phyloP scores from a whole-genome alignment of 1,140 invertebrate genomes.

The Octopus sinensis region DNA sequence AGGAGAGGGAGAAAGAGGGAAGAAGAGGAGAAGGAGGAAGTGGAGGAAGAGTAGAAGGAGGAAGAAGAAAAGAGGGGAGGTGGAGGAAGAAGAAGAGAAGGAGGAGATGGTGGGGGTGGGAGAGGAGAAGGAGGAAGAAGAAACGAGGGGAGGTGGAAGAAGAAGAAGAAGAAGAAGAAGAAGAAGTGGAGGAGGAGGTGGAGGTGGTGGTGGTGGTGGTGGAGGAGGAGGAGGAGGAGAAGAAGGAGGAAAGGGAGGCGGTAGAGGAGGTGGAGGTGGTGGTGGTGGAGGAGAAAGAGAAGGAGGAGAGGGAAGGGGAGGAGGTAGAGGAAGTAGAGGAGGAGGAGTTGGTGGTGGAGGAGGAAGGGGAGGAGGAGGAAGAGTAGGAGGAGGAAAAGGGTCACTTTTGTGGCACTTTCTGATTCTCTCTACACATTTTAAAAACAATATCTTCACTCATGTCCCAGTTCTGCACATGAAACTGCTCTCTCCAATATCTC shows the following conservation, averaged over 20 bases:
- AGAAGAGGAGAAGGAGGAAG: neutral
- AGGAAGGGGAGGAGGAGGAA: neutral
- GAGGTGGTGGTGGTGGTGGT: too few relatives aligned
- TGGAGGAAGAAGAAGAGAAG: neutral
- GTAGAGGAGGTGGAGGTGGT: too few relatives aligned
- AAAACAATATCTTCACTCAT: too few relatives aligned
- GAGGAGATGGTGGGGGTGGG: neutral
- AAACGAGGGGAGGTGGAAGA: too few relatives aligned
- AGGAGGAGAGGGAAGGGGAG: neutral
- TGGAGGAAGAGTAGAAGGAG: neutral
- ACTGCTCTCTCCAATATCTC: too few relatives aligned
- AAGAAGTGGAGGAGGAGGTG: too few relatives aligned
- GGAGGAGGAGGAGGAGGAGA: too few relatives aligned
- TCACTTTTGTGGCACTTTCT: too few relatives aligned
- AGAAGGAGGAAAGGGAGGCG: too few relatives aligned
- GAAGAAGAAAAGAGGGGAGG: neutral
- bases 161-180: too few relatives aligned
- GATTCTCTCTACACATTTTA: too few relatives aligned
- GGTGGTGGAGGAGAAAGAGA: neutral
- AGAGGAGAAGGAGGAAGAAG: neutral
- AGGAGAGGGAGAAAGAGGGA: neutral
- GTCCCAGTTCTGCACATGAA: too few relatives aligned
- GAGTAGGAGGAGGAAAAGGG: neutral
- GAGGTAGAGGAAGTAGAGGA: neutral
- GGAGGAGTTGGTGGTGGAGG: neutral